These are phyloP conservation scores for human (Homo sapiens) DNA, from an alignment of 2,113 vertebrate species.

Conservation along the genomic window GRCh38 chr18:61238001-61238500, in stretches of 20 bases:
- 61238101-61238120: not conserved
- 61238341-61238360: not conserved
- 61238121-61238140: not conserved
- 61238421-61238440: not conserved
- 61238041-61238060: not conserved
- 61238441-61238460: not conserved
- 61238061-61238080: not conserved
- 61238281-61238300: not conserved
- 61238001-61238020: not conserved
- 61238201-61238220: not conserved
- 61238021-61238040: not conserved
- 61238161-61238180: not conserved
- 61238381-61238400: not conserved
- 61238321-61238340: not conserved
- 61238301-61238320: not conserved
- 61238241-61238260: not conserved
- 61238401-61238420: slow-evolving; percentile 41
- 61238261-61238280: not conserved
- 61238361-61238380: not conserved
- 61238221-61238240: not conserved
- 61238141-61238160: not conserved
- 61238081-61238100: not conserved
- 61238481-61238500: slow-evolving; percentile 40
- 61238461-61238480: not conserved
- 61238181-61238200: not conserved